These are phyloP conservation scores for Leptogaster cylindrica DNA, from an alignment of 2,888 invertebrate species.

Conservation along the genomic window DNA sequence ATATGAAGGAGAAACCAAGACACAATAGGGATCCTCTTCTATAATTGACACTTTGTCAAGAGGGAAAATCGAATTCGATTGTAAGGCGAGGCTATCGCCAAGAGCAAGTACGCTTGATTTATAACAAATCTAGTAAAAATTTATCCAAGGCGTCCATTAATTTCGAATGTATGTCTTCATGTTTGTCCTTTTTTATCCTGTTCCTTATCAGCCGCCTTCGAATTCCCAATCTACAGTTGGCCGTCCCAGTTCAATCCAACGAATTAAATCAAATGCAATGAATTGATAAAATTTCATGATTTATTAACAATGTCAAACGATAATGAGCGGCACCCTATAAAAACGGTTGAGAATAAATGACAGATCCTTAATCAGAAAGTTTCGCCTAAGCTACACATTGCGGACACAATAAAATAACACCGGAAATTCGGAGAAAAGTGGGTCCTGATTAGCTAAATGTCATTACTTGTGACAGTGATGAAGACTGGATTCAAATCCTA, in stretches of 20 bases:
- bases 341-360: background rate
- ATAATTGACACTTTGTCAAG: too few species aligned
- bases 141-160: background rate
- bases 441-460: background rate
- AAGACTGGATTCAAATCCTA: too few species aligned
- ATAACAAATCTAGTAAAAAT: too few species aligned
- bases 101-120: too few species aligned
- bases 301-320: slow-evolving; percentile 10
- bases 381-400: background rate
- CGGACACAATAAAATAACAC: background rate
- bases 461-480: background rate
- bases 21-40: too few species aligned
- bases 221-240: background rate
- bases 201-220: too few species aligned
- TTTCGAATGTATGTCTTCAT: background rate
- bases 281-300: slow-evolving; percentile 13
- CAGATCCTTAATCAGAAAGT: background rate
- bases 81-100: too few species aligned
- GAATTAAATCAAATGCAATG: background rate
- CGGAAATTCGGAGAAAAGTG: background rate
- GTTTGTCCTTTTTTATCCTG: background rate
- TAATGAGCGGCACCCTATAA: slow-evolving; percentile 7
- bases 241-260: background rate
- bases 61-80: too few species aligned
- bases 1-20: too few species aligned